phyloP scores from a whole-genome alignment of 2,888 invertebrate species.

The Prenolepis imparis region DNA sequence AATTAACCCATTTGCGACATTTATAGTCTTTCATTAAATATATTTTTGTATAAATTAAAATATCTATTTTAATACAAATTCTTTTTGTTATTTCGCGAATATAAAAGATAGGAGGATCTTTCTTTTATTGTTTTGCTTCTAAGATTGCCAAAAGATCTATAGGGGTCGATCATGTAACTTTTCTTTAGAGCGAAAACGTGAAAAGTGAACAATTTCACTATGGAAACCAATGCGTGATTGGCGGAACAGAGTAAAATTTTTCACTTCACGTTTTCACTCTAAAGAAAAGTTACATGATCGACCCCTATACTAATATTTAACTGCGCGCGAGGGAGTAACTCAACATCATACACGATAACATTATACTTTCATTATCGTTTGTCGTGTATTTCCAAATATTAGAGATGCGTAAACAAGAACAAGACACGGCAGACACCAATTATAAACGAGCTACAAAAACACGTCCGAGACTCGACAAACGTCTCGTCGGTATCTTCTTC shows the following conservation, averaged over 20 bases:
- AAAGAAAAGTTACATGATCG: no score
- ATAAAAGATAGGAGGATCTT: neutral
- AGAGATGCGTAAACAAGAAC: slow-evolving; percentile 44
- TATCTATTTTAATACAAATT: neutral
- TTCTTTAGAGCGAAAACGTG: no score
- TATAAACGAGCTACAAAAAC: slow-evolving; percentile 50
- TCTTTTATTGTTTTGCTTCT: neutral
- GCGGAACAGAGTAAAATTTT: no score
- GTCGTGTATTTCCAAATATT: slow-evolving; percentile 47
- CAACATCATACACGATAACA: neutral
- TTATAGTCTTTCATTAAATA: neutral
- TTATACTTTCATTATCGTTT: slow-evolving; percentile 44
- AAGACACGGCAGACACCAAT: slow-evolving; percentile 44
- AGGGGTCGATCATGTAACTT: no score
- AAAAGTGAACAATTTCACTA: no score
- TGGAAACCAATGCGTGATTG: no score
- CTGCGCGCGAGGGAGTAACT: neutral
- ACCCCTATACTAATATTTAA: no score
- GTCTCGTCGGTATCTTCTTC: slow-evolving; percentile 12
- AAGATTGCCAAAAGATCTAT: neutral
- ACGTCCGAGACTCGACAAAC: slow-evolving; percentile 25
- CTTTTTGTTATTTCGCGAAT: neutral
- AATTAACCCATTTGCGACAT: no score
- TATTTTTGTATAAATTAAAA: slow-evolving; percentile 18
- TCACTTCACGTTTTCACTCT: no score